Base-by-base conservation (phyloP, 2,888 invertebrate species). In the Antheraea assamensis region DNA sequence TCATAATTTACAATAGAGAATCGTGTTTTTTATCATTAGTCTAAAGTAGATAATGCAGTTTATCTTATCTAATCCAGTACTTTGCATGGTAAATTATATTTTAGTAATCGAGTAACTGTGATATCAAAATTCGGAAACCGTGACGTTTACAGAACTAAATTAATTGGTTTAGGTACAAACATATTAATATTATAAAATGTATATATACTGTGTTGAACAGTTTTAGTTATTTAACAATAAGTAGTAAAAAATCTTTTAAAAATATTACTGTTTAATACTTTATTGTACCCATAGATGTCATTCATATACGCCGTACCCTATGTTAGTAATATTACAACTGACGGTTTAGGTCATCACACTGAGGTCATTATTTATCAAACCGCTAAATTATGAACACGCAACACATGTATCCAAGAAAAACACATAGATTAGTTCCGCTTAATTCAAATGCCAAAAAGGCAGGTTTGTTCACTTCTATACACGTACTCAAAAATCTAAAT, bases 1-100 rank as follows among this genome's bases (percentile, higher is more conserved):
- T 35, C 68, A n/a, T 68, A 68, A 68, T 35, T 21, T 68, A 8
- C 31, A 35, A n/a, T 35, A n/a, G 35, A n/a, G 35, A 68, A 35
- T 21, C 13, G 8, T 35, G 17, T 68, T 68, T 68, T 35, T 68
- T 68, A 68, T 68, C 68, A 35, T 7, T n/a, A 35, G 21, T 68
- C 21, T 71, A 31, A 21, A 31, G 49, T 24, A 72, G 72, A 77
- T 75, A 75, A 24, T 74, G 66, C 70, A 75, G 71, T 75, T 73
- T 76, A 77, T 78, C 76, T 76, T 75, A 75, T 77, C 75, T 52
- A 64, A 73, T 49, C 58, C 61, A 71, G 71, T 76, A 10, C 70
- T 42, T 21, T n/a, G 35, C 68, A 68, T 35, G 35, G 68, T 68
- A 35, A 68, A 35, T 68, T 31, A 68, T 64, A 21, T 35, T 35